A percentile compares a stretch with the other conserved stretches of the same genome.
These are phyloP conservation scores for Hemaris fuciformis DNA, from an alignment of 2,888 invertebrate species.

Conservation along the genomic window DNA sequence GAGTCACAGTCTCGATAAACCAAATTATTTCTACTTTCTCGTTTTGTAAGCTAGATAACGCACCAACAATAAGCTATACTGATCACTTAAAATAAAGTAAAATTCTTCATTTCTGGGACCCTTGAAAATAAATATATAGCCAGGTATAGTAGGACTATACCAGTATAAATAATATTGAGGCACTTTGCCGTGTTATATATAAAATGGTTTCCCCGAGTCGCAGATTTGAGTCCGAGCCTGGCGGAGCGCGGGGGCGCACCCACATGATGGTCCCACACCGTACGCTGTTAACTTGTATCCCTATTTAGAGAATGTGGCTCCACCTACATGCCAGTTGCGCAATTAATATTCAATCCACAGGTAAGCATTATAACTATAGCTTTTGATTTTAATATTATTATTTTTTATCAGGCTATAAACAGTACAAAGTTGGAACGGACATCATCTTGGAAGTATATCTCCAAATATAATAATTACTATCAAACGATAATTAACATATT, in stretches of 20 bases:
- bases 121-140: too few relatives aligned
- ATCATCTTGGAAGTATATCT: too few relatives aligned
- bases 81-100: too few relatives aligned
- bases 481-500: too few relatives aligned
- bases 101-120: too few relatives aligned
- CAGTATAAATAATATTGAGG: background rate
- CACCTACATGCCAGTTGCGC: conserved; percentile 57
- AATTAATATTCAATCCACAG: conserved; percentile 52
- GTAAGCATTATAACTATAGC: conserved; percentile 30
- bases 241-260: conserved; percentile 56
- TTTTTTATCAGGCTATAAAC: background rate
- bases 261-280: conserved; percentile 49
- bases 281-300: conserved; percentile 40
- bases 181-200: background rate
- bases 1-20: too few relatives aligned
- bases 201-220: background rate
- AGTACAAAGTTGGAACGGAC: too few relatives aligned
- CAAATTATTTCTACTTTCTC: too few relatives aligned
- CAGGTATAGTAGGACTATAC: too few relatives aligned
- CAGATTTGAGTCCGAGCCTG: background rate
- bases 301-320: conserved; percentile 58
- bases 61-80: too few relatives aligned
- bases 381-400: background rate
- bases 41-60: too few relatives aligned
- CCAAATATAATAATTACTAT: too few relatives aligned